A percentile compares a stretch with the other conserved stretches of the same genome.
Conservation (phyloP, 2,797 vertebrate species). For the Leptatherina wallacei region DNA sequence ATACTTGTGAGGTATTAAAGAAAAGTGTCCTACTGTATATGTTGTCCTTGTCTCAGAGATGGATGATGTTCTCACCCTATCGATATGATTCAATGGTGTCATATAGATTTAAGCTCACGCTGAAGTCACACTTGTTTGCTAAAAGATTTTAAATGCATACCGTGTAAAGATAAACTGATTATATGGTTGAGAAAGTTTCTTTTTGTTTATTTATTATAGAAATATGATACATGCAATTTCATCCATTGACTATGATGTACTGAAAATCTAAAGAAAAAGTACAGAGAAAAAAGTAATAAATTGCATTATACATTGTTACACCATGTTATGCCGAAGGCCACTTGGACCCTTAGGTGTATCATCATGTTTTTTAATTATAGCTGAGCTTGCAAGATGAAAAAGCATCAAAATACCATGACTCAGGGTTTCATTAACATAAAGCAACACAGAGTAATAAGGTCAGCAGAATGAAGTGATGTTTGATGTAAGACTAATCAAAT, state of each 20-base stretch:
- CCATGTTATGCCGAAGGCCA: slow-evolving; percentile 1
- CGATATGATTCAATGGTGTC: slow-evolving; percentile 36
- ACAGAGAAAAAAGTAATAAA: background rate
- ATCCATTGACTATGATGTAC: background rate
- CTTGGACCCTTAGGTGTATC: slow-evolving; percentile 22
- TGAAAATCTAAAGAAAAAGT: slow-evolving; percentile 13
- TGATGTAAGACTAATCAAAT: background rate
- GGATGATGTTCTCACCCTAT: slow-evolving; percentile 46
- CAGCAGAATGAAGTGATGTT: background rate
- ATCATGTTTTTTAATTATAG: slow-evolving; percentile 37
- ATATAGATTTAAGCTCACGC: slow-evolving; percentile 19
- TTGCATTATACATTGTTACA: slow-evolving; percentile 17
- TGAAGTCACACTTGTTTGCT: background rate
- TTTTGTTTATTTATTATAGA: background rate
- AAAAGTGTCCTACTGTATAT: background rate
- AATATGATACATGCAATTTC: background rate
- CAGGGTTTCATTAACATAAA: slow-evolving; percentile 32
- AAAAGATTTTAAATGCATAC: slow-evolving; percentile 2
- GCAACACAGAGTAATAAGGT: slow-evolving; percentile 20
- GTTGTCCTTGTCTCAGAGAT: slow-evolving; percentile 33
- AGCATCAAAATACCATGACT: slow-evolving; percentile 16
- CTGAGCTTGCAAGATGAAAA: slow-evolving; percentile 29
- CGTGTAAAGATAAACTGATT: background rate
- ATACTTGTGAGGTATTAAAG: slow-evolving; percentile 5
- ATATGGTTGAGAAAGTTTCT: background rate